A percentile compares a stretch with the other conserved stretches of the same genome.
Conservation (phyloP, 2,113 vertebrate species). For the Anarhynchus alexandrinus region DNA sequence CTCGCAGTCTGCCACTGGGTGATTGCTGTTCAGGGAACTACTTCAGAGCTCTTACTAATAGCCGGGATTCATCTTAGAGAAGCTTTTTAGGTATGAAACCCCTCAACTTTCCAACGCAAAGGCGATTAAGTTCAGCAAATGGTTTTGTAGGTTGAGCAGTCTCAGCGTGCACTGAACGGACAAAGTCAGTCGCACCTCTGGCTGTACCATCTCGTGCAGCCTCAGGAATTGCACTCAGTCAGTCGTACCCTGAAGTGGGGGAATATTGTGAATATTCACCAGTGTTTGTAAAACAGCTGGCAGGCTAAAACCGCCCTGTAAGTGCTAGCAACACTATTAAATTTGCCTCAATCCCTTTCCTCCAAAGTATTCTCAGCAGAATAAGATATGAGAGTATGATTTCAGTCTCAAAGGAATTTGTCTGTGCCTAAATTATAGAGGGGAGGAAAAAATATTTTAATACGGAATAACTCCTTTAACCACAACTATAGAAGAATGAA, state of each 20-base stretch:
- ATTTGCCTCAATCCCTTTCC: background rate
- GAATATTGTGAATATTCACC: background rate
- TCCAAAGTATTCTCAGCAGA: background rate
- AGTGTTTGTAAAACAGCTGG: background rate
- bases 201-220: background rate
- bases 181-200: background rate
- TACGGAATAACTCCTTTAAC: background rate
- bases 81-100: background rate
- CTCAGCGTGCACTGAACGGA: background rate
- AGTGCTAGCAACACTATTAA: background rate
- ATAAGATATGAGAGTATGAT: background rate
- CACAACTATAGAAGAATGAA: background rate
- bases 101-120: background rate
- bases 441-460: background rate
- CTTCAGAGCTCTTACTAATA: constrained; percentile 12
- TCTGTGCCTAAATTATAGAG: background rate
- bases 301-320: background rate
- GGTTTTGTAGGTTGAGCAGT: background rate
- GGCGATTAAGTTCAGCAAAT: background rate
- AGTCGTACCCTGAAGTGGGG: background rate
- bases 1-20: background rate
- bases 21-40: constrained; percentile 28
- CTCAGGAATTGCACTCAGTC: background rate
- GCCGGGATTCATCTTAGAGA: constrained; percentile 19
- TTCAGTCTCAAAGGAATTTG: constrained; percentile 24